Evolutionary conservation across 2,113 vertebrate species (phyloP).

Genomic region (Gnathonemus longibarbis): DNA sequence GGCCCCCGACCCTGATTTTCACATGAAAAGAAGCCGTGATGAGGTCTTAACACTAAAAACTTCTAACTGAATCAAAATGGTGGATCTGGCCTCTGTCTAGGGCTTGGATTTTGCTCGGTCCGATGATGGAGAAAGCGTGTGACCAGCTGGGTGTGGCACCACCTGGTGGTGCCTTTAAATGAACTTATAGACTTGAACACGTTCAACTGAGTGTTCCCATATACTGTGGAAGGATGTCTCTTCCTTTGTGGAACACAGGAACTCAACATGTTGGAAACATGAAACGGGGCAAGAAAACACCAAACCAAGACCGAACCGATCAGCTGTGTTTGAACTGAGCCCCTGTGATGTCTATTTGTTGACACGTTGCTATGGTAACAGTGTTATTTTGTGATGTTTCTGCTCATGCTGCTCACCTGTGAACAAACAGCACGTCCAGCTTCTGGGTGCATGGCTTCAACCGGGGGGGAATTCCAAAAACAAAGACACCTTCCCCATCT

Average conservation of each 20-base stretch:
- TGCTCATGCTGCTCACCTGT: neutral
- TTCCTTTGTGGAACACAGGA: neutral
- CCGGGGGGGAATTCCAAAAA: neutral
- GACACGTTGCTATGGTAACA: neutral
- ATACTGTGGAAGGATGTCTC: neutral
- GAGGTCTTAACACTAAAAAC: neutral
- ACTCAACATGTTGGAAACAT: neutral
- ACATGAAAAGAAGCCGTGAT: neutral
- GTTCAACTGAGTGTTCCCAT: neutral
- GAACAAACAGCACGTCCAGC: neutral
- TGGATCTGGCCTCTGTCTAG: neutral
- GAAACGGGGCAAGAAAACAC: neutral
- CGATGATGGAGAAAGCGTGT: neutral
- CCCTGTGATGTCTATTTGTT: neutral
- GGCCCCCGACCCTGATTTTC: neutral
- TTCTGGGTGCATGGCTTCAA: neutral
- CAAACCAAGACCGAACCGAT: slow-evolving; percentile 1
- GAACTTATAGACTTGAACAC: neutral
- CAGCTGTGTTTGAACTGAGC: neutral
- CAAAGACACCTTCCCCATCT: neutral
- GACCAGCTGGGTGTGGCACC: neutral
- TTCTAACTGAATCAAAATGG: neutral
- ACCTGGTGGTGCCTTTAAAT: neutral
- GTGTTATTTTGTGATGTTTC: neutral
- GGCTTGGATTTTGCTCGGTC: neutral